Evolutionary conservation across 2,113 vertebrate species (phyloP).

Genomic region (Dipodomys spectabilis): DNA sequence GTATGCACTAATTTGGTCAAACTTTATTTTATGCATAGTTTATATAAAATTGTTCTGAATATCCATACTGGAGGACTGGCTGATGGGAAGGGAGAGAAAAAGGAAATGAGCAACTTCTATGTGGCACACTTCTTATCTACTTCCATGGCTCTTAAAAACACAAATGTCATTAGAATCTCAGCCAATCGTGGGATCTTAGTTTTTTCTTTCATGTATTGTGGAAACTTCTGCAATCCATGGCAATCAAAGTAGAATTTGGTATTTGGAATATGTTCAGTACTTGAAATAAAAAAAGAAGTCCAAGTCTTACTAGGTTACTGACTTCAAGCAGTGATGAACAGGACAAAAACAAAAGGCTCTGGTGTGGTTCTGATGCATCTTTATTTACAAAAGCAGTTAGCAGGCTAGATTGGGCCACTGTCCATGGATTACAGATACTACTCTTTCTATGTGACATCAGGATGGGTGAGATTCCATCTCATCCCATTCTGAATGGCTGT

Average conservation of each 20-base stretch:
- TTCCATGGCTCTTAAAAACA: neutral
- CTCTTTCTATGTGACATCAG: neutral
- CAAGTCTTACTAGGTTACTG: neutral
- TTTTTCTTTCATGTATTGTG: neutral
- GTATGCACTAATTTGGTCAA: too few relatives aligned
- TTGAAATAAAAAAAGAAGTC: constrained; percentile 6
- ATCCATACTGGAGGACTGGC: neutral
- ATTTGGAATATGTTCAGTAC: neutral
- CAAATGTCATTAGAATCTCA: neutral
- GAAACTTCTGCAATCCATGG: neutral
- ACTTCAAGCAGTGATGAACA: neutral
- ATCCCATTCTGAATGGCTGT: too few relatives aligned
- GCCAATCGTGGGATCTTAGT: neutral
- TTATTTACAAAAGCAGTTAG: constrained; percentile 1
- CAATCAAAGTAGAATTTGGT: neutral
- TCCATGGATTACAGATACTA: neutral
- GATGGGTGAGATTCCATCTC: too few relatives aligned
- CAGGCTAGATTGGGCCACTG: neutral
- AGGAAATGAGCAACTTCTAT: neutral
- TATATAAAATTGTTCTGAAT: neutral
- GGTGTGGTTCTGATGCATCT: neutral
- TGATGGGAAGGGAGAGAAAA: neutral
- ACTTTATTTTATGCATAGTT: too few relatives aligned
- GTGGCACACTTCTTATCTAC: neutral
- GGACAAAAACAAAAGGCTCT: neutral